Percentiles rank a stretch among this genome's conserved stretches.
phyloP scores from a whole-genome alignment of 2,888 invertebrate genomes.

The Erpobdella octoculata region DNA sequence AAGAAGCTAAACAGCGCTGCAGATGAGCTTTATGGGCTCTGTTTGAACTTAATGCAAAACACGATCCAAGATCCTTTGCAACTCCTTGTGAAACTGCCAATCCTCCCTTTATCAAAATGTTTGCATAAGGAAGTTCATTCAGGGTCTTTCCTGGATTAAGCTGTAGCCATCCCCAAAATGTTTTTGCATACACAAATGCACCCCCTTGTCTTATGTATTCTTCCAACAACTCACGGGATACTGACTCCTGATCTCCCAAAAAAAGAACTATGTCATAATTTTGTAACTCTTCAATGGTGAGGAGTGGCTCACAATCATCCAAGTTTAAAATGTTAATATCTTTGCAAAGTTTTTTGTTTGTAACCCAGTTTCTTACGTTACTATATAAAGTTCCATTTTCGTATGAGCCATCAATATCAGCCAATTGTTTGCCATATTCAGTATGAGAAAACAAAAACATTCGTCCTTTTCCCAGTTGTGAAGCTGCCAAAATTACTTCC shows the following conservation, averaged over 20 bases:
- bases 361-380: constrained; percentile 28
- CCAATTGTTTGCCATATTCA: constrained; percentile 18
- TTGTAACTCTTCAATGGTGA: not conserved
- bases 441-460: constrained; percentile 31
- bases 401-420: not conserved
- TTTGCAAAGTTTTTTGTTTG: constrained; percentile 11
- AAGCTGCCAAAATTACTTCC: constrained; percentile 28
- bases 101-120: constrained; percentile 28
- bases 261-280: constrained; percentile 1
- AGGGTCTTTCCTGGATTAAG: constrained; percentile 22
- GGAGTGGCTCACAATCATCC: not conserved
- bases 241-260: not conserved
- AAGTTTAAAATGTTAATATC: not conserved
- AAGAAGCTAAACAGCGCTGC: not conserved
- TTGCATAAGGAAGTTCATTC: constrained; percentile 31
- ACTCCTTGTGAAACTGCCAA: not conserved
- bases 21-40: constrained; percentile 20
- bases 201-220: constrained; percentile 32
- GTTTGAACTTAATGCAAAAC: not conserved
- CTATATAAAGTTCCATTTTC: constrained; percentile 13
- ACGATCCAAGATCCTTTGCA: not conserved
- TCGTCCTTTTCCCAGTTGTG: constrained; percentile 31
- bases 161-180: constrained; percentile 36
- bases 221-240: not conserved
- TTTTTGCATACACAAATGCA: constrained; percentile 31